Base-by-base conservation (phyloP, 2,113 vertebrate species). In the Malurus cyaneus region DNA sequence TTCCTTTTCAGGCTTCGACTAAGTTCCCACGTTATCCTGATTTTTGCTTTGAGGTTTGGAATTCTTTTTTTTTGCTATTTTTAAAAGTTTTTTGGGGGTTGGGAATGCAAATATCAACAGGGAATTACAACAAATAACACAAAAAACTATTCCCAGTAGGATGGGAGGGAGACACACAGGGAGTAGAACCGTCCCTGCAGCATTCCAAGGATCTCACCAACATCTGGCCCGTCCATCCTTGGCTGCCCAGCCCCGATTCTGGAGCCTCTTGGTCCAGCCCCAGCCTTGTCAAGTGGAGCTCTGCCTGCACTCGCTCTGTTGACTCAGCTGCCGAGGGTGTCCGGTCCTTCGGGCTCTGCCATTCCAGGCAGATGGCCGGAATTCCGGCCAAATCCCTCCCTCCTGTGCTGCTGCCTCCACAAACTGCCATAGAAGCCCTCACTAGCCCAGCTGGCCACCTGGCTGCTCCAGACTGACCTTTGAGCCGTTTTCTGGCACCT, bases 271-370 rank as follows among this genome's bases (percentile, higher is more conserved):
- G 73, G 28, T 36, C 8, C 29, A n/a, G 39, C 5, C 67, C 80
- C 84, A 81, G 84, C 52, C 4, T 46, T 56, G 73, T 23, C 52
- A 91, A 76, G 34, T 25, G 2, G 34, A 89, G 69, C 60, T 78
- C 67, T 78, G 56, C 84, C n/a, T 18, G 73, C 61, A 2, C 84
- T 67, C 44, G 80, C 29, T 2, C 39, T 89, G 89, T 84, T 92
- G 94, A n/a, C 81, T 92, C 94, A 96, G 96, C 93, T 96, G 93
- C 84, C 2, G 6, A 4, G 65, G 78, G 80, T 23, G 71, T 95
- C 92, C 32, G 26, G 47, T 66, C 69, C 7, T 50, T 81, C 52
- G 69, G 84, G 62, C 56, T 42, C 71, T 3, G n/a, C 17, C 92
- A 11, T 6, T 76, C n/a, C 36, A 41, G 60, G 79, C 94, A 65